These are phyloP conservation scores for Zhuqinia jingwanae DNA, from an alignment of 2,888 invertebrate species.

Conservation along the genomic window DNA sequence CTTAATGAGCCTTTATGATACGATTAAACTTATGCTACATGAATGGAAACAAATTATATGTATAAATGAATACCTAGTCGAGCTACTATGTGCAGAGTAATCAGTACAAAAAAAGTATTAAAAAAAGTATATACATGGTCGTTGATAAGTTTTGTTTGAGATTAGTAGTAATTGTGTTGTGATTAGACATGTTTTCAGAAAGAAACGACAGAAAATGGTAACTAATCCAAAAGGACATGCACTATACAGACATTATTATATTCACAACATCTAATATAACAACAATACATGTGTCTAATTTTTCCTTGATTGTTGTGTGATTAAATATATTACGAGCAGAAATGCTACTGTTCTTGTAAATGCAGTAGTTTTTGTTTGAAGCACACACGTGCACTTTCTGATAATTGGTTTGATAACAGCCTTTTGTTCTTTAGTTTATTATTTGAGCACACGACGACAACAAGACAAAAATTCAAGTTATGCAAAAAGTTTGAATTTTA, in stretches of 20 bases:
- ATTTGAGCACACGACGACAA: slow-evolving; percentile 15
- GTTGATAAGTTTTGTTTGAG: too few species aligned
- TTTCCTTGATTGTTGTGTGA: slow-evolving; percentile 14
- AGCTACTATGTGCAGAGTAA: too few species aligned
- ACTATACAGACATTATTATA: too few species aligned
- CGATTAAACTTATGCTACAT: too few species aligned
- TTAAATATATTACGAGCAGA: not conserved
- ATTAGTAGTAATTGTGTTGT: not conserved
- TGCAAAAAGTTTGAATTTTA: not conserved
- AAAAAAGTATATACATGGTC: too few species aligned
- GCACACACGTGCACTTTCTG: not conserved
- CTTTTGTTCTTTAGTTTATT: slow-evolving; percentile 13
- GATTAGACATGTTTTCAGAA: slow-evolving; percentile 18
- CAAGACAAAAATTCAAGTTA: not conserved
- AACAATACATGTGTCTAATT: not conserved
- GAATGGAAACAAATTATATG: too few species aligned
- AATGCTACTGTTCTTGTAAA: slow-evolving; percentile 5
- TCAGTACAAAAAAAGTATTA: too few species aligned
- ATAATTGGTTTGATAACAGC: slow-evolving; percentile 46
- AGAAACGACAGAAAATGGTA: not conserved
- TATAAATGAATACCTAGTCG: too few species aligned
- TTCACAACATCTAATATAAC: slow-evolving; percentile 16
- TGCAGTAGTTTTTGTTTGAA: not conserved
- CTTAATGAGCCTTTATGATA: too few species aligned
- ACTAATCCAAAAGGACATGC: too few species aligned